Percentiles rank a stretch among this genome's conserved stretches.
Conservation (phyloP, 53 echinoderm and acorn worm species). For the Zoroaster sp. region DNA sequence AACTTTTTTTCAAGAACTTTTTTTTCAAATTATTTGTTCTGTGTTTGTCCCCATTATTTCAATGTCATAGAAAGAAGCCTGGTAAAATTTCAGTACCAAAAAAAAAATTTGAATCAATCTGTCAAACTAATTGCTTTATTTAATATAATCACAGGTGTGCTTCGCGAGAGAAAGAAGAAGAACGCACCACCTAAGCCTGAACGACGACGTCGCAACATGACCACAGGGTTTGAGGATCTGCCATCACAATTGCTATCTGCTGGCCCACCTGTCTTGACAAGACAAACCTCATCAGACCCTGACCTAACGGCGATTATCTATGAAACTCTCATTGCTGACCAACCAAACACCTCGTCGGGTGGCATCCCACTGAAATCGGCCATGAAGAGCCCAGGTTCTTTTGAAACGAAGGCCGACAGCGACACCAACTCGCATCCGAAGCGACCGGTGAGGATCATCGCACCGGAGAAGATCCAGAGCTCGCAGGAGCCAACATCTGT, state of each 20-base stretch:
- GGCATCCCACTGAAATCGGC: slow-evolving; percentile 84
- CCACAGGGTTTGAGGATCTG: slow-evolving; percentile 92
- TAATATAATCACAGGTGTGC: slow-evolving; percentile 31
- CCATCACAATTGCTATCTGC: slow-evolving; percentile 52
- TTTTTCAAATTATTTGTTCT: no score
- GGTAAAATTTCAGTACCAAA: no score
- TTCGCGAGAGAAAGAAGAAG: slow-evolving; percentile 30
- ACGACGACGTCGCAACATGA: slow-evolving; percentile 67
- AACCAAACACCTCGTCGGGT: background rate
- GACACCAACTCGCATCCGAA: slow-evolving; percentile 66
- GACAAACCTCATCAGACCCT: slow-evolving; percentile 31
- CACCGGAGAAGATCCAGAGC: background rate
- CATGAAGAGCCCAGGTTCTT: slow-evolving; percentile 62
- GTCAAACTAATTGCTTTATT: no score
- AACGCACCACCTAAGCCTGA: slow-evolving; percentile 65
- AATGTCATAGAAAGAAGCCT: no score
- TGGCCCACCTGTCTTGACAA: background rate
- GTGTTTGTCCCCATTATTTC: no score
- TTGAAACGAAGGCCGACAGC: slow-evolving; percentile 54
- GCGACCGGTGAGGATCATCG: slow-evolving; percentile 86
- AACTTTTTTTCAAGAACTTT: no score
- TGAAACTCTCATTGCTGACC: background rate
- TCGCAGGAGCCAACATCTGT: slow-evolving; percentile 14
- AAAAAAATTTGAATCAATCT: no score
- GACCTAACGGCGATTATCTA: slow-evolving; percentile 8